Conservation (phyloP, 2,888 invertebrate species). For the Rhogogaster chlorosoma region DNA sequence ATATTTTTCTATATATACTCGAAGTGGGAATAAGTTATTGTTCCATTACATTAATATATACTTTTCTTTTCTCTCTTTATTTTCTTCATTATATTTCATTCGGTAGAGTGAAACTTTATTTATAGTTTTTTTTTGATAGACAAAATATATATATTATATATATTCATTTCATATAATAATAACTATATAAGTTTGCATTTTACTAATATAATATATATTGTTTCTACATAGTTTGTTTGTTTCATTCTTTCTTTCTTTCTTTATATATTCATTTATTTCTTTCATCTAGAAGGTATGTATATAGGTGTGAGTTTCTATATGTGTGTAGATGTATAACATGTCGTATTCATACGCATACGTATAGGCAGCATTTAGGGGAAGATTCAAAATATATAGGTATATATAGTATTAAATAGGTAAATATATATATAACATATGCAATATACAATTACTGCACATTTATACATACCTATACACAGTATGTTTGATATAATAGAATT, state of each 20-base stretch:
- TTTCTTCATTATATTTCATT: background rate
- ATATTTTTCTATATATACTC: too few species aligned
- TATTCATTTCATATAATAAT: background rate
- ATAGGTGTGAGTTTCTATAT: background rate
- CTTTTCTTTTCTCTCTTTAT: background rate
- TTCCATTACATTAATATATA: background rate
- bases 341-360: background rate
- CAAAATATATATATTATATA: background rate
- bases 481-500: background rate
- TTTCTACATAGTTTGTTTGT: background rate
- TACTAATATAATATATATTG: background rate
- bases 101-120: background rate
- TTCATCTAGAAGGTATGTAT: background rate
- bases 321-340: background rate
- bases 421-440: background rate
- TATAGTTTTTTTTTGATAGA: background rate
- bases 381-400: constrained; percentile 1
- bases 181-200: background rate
- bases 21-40: background rate
- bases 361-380: background rate
- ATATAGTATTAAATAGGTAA: background rate
- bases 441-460: background rate
- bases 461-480: background rate
- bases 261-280: background rate
- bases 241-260: background rate